A percentile compares a stretch with the other conserved stretches of the same genome.
These are phyloP conservation scores for Disparrhopalites patrizii DNA, from an alignment of 2,888 invertebrate species.

Conservation along the genomic window DNA sequence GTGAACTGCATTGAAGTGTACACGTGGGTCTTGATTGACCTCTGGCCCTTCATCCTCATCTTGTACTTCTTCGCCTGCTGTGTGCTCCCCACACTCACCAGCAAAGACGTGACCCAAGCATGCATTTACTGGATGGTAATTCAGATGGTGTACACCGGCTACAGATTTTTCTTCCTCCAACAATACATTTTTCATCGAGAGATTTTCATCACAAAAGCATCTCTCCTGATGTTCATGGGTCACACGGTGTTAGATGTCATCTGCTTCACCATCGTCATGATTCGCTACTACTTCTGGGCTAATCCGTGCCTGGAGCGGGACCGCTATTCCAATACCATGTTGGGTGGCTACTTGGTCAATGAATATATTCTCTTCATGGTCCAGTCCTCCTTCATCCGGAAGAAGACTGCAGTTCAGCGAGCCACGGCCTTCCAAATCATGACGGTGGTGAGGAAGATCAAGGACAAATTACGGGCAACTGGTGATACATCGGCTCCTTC, in stretches of 20 bases:
- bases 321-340: slow-evolving; percentile 23
- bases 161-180: neutral
- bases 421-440: slow-evolving; percentile 26
- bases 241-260: slow-evolving; percentile 11
- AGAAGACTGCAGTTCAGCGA: slow-evolving; percentile 22
- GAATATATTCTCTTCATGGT: slow-evolving; percentile 23
- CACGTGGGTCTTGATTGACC: neutral
- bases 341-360: slow-evolving; percentile 18
- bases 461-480: slow-evolving; percentile 16
- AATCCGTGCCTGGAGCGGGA: slow-evolving; percentile 17
- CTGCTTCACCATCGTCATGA: slow-evolving; percentile 18
- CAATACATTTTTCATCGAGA: neutral
- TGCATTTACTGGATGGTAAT: slow-evolving; percentile 10
- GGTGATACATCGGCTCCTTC: slow-evolving; percentile 2
- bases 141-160: slow-evolving; percentile 15
- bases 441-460: slow-evolving; percentile 20
- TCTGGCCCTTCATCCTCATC: slow-evolving; percentile 5
- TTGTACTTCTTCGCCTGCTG: slow-evolving; percentile 23
- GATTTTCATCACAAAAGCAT: neutral
- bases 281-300: slow-evolving; percentile 18
- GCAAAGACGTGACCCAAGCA: neutral
- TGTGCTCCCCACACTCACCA: slow-evolving; percentile 6
- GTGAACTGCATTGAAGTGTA: slow-evolving; percentile 13
- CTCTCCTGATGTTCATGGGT: neutral
- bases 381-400: slow-evolving; percentile 23